Conservation (phyloP, 2,113 vertebrate genomes). For the Hippocampus abdominalis region DNA sequence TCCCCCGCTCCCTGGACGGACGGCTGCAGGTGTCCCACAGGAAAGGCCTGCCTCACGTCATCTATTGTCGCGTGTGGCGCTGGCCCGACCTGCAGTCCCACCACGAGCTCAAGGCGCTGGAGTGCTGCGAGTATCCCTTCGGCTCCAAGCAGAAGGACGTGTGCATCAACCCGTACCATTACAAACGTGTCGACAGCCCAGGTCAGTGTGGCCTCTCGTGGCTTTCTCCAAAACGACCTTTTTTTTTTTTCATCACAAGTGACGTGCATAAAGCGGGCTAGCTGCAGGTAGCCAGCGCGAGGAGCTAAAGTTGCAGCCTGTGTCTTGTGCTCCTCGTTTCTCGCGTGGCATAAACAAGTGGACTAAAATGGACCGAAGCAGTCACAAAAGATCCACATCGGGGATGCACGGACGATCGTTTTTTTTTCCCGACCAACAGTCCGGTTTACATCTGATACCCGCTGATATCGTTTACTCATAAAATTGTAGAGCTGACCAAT, state of each 20-base stretch:
- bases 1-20: constrained; percentile 91
- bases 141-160: constrained; percentile 98
- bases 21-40: constrained; percentile 93
- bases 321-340: not conserved
- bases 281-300: too few relatives aligned
- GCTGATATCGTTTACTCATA: too few relatives aligned
- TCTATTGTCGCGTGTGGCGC: constrained; percentile 95
- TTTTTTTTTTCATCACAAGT: too few relatives aligned
- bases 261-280: too few relatives aligned
- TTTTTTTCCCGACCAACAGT: too few relatives aligned
- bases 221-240: too few relatives aligned
- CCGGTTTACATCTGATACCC: too few relatives aligned
- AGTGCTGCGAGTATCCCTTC: constrained; percentile 96
- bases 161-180: constrained; percentile 98
- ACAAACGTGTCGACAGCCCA: constrained; percentile 94
- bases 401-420: too few relatives aligned
- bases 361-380: not conserved
- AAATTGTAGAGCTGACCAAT: too few relatives aligned
- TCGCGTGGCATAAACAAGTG: not conserved
- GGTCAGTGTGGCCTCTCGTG: constrained; percentile 69
- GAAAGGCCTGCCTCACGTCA: constrained; percentile 91
- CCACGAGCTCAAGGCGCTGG: constrained; percentile 94
- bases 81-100: constrained; percentile 97
- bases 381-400: too few relatives aligned
- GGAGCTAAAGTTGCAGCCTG: not conserved